Evolutionary conservation across 2,888 invertebrate genomes (phyloP).

Genomic region (Sceliomorpha sp.): DNA sequence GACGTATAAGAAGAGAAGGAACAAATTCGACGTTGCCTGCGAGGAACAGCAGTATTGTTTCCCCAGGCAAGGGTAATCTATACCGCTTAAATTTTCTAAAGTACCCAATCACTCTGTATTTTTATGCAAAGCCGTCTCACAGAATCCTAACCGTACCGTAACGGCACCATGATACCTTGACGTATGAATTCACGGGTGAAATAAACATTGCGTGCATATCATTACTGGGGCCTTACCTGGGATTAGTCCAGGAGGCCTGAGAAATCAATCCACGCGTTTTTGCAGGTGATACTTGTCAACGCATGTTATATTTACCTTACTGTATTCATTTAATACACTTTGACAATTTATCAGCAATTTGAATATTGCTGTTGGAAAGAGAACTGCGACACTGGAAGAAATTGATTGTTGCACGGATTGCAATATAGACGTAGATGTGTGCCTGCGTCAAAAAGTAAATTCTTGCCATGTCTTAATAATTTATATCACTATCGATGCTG

Average conservation of each 20-base stretch:
- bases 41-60: constrained; percentile 68
- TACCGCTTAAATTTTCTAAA: constrained; percentile 78
- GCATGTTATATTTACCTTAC: too few species aligned
- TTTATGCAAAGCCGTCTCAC: constrained; percentile 74
- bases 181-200: constrained; percentile 75
- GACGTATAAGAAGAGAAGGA: constrained; percentile 45
- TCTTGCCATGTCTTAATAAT: too few species aligned
- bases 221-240: constrained; percentile 61
- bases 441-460: too few species aligned
- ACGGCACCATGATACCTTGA: constrained; percentile 73
- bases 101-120: constrained; percentile 78
- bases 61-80: constrained; percentile 69
- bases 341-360: constrained; percentile 38
- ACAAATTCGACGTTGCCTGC: constrained; percentile 12
- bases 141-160: constrained; percentile 59
- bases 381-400: too few species aligned
- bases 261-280: constrained; percentile 39
- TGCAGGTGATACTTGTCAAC: constrained; percentile 39
- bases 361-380: too few species aligned
- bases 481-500: too few species aligned
- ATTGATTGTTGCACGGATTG: too few species aligned
- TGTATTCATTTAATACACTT: constrained; percentile 46
- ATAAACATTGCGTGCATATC: constrained; percentile 76
- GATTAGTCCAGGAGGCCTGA: constrained; percentile 28
- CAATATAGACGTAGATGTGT: too few species aligned